Percentiles rank a stretch among this genome's conserved stretches.
These are phyloP conservation scores for Drosophila erecta DNA, from an alignment of 1,140 invertebrate genomes.

Conservation along the genomic window DNA sequence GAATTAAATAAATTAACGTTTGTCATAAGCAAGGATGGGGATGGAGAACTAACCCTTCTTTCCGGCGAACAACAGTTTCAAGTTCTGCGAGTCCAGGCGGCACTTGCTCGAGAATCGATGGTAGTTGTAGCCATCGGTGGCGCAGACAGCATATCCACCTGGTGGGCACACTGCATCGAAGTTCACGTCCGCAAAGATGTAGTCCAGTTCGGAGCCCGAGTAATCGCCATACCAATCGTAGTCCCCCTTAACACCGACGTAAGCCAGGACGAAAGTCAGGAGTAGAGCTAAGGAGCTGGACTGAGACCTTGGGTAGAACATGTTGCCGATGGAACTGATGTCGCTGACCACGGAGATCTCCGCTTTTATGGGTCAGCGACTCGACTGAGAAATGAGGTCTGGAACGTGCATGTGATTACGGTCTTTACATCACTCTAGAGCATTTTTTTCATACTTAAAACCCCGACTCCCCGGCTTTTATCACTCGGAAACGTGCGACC, in stretches of 20 bases:
- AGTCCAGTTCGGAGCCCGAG: slow-evolving; percentile 22
- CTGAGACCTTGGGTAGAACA: slow-evolving; percentile 11
- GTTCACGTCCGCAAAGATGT: slow-evolving; percentile 24
- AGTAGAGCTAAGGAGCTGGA: background rate
- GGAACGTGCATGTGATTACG: slow-evolving; percentile 35
- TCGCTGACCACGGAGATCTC: background rate
- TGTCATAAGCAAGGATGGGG: background rate
- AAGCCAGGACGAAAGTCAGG: slow-evolving; percentile 9
- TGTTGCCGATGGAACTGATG: slow-evolving; percentile 42
- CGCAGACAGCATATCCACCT: slow-evolving; percentile 16
- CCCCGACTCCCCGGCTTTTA: slow-evolving; percentile 1
- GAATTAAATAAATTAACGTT: background rate
- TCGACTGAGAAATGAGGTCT: background rate
- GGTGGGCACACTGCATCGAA: slow-evolving; percentile 17
- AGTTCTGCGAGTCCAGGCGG: slow-evolving; percentile 26
- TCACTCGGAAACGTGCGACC: slow-evolving; percentile 26
- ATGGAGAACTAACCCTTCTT: slow-evolving; percentile 11
- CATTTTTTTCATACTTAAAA: background rate
- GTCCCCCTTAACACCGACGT: background rate
- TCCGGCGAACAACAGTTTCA: slow-evolving; percentile 29
- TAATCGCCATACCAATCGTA: slow-evolving; percentile 44
- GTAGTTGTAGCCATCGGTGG: slow-evolving; percentile 19
- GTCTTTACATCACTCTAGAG: slow-evolving; percentile 42
- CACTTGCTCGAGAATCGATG: slow-evolving; percentile 34
- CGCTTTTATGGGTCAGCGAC: slow-evolving; percentile 35